Base-by-base conservation (phyloP, 2,888 invertebrate species). In the Mongoloraphidia duomilia region DNA sequence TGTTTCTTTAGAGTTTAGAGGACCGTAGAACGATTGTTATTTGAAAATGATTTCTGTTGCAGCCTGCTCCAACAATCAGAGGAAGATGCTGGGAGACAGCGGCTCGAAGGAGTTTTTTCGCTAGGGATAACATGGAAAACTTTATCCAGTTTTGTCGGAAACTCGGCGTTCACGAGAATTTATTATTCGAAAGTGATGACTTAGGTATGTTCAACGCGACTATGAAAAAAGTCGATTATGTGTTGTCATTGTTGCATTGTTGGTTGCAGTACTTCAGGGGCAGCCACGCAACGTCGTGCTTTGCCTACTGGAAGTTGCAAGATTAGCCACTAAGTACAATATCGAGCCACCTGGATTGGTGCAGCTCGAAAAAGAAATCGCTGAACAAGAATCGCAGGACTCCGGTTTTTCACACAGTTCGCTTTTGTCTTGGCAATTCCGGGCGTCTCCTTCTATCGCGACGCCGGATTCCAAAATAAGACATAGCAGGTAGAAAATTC, bases 101-200 rank as follows among this genome's bases (percentile, higher is more conserved):
- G 11, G 82, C 84, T 51, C 76, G 86, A 10, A 78, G 86, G 56
- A 88, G 87, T 60, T 92, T 91, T 74, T 91, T 88, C 68, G 88
- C 90, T 0, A 65, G 91, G 41, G 91, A 92, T 69, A 91, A 91
- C 68, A 84, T 87, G 59, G 88, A 88, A 61, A 89, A 89, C 69
- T 92, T 91, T 67, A 80, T 91, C 58, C 81, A 82, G 53, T 91
- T 91, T 74, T 89, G 89, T 63, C 76, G 85, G 49, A 80, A 84
- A 46, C 76, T 88, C 47, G 89, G 89, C 42, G 87, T 92, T 36
- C 88, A 88, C 60, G 84, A 88, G 65, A 90, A 90, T 66, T 74
- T 89, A 49, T 74, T 91, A 41, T 92, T 92, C 65, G 91, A 92
- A 70, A 89, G 89, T 59, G 90, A 91, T 63, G 89, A 89, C 64